Evolutionary conservation across 35 echinoderm and acorn worm genomes (phyloP), one percentile per base, ranked within the genome.

Genomic region (Heliocidaris tuberculata): DNA sequence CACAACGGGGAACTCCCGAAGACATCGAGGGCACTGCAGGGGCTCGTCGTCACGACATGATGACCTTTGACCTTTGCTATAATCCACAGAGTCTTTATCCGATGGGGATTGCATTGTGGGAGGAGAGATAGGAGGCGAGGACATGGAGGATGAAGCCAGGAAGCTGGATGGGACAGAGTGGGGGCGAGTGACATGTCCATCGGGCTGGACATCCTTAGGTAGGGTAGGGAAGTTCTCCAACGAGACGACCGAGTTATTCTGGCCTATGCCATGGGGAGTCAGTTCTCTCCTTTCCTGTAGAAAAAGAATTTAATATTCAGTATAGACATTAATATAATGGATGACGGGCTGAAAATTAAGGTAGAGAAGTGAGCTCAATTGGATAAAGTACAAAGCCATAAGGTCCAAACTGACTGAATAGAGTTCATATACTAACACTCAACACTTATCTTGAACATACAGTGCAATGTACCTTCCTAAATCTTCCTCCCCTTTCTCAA

Each of bases 1-100:
- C 30, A 50, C 32, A 15, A 96, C 86, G 31, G 85, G 49, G 86
- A 96, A 96, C 48, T 78, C 93, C 47, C 86, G 42, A 12, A 94
- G 42, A 35, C 95, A 96, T 19, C 93, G 95, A 42, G 95, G 95
- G 86, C 95, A 96, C 86, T 96, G 95, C 2, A 96, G 95, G 7
- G 86, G 95, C 30, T 96, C 95, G 5, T 86, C 92, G 32, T 85
- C 93, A 13, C 48, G 13, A 59, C 21, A 49, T 19, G 91, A 59
- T 48, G 91, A 59, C 47, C n/a, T 93, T n/a, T 93, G 91, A 59
- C 48, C 91, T 49, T 48, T 32, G 87, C 3, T 12, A 24, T 48
- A 32, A 48, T 93, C 91, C 29, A 59, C 48, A 2, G 31, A 49
- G 50, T 93, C 91, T n/a, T 9, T 48, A 16, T 13, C 91, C 21